Evolutionary conservation across 2,113 vertebrate genomes (phyloP).

Genomic region (Cyprinodon brontotheroides): DNA sequence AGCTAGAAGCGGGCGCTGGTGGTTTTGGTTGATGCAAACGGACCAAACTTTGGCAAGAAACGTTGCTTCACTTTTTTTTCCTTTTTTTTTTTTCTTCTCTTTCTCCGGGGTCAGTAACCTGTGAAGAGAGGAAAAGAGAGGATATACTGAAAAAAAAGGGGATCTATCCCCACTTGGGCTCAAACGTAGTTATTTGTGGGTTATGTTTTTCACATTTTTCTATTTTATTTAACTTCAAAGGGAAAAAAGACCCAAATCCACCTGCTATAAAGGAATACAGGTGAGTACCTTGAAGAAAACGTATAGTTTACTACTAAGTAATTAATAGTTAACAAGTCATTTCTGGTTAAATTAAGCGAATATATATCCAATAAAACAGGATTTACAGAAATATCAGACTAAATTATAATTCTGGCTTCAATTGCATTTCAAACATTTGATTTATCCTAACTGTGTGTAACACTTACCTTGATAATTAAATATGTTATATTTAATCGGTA

Average conservation of each 20-base stretch:
- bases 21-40: constrained; percentile 58
- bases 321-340: not conserved
- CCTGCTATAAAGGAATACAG: constrained; percentile 52
- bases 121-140: constrained; percentile 27
- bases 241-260: constrained; percentile 17
- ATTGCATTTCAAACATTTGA: not conserved
- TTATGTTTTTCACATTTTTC: not conserved
- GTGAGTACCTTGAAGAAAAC: constrained; percentile 43
- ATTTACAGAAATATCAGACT: not conserved
- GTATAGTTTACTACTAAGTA: not conserved
- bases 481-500: no score
- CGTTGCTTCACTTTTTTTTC: not conserved
- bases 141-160: constrained; percentile 45
- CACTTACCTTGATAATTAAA: no score
- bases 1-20: constrained; percentile 38
- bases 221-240: not conserved
- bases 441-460: no score
- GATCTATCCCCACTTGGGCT: constrained; percentile 29
- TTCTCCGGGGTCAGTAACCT: constrained; percentile 70
- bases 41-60: constrained; percentile 13
- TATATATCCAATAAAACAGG: not conserved
- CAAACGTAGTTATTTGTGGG: not conserved
- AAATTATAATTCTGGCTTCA: not conserved
- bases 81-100: not conserved
- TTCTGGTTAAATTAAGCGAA: not conserved